Evolutionary conservation across 2,888 invertebrate species (phyloP).

Genomic region (Melanotus villosus): DNA sequence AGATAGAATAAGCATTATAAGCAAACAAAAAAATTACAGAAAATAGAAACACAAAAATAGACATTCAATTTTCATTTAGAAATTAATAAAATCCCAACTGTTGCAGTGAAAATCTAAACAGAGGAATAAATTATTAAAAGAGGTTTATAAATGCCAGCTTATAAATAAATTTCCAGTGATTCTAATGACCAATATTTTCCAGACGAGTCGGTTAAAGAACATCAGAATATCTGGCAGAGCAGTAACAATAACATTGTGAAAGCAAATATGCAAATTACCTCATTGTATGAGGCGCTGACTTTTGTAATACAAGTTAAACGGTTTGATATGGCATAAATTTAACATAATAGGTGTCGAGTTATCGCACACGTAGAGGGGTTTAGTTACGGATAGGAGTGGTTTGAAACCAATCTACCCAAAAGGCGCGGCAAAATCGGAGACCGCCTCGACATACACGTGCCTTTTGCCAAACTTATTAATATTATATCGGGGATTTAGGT

Average conservation of each 20-base stretch:
- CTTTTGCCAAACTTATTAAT: constrained; percentile 23
- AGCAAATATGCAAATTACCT: constrained; percentile 55
- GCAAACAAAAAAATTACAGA: too few relatives aligned
- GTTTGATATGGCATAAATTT: constrained; percentile 59
- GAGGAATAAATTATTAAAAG: too few relatives aligned
- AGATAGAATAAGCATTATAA: too few relatives aligned
- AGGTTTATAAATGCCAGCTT: constrained; percentile 3
- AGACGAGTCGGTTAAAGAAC: constrained; percentile 26
- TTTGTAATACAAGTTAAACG: constrained; percentile 58
- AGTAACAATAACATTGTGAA: constrained; percentile 42
- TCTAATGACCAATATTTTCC: constrained; percentile 31
- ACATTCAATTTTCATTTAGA: too few relatives aligned
- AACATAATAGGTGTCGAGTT: constrained; percentile 56
- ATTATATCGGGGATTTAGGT: constrained; percentile 17
- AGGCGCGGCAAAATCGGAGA: constrained; percentile 42
- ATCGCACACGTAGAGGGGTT: constrained; percentile 49
- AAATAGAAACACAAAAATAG: too few relatives aligned
- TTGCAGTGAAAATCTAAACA: too few relatives aligned
- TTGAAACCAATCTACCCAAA: constrained; percentile 53
- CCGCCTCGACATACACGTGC: constrained; percentile 47
- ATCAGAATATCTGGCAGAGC: constrained; percentile 11
- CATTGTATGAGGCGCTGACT: constrained; percentile 54
- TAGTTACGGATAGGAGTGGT: constrained; percentile 50
- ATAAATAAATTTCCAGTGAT: constrained; percentile 15
- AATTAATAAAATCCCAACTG: too few relatives aligned